Percentiles rank a stretch among this genome's conserved stretches.
Evolutionary conservation across 2,113 vertebrate species (phyloP).

Genomic region (Balaenoptera acutorostrata): DNA sequence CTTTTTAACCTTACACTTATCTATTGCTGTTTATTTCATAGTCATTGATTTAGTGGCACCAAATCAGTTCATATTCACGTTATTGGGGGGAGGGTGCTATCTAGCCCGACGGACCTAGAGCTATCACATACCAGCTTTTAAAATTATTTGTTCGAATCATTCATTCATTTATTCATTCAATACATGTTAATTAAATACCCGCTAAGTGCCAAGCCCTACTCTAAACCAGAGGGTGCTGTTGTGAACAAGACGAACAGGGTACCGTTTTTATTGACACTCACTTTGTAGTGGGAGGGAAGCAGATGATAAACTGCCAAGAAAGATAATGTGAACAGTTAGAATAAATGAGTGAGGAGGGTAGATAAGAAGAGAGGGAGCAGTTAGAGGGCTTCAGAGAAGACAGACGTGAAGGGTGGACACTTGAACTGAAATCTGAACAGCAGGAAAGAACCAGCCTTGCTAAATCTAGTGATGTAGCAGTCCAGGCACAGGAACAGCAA

Average conservation of each 20-base stretch:
- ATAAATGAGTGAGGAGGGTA: no score
- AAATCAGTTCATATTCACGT: not conserved
- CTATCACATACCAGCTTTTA: not conserved
- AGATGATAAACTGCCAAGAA: not conserved
- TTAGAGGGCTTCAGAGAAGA: not conserved
- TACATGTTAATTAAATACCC: not conserved
- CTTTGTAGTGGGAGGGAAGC: not conserved
- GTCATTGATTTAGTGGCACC: not conserved
- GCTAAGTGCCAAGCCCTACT: rapidly evolving
- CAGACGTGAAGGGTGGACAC: not conserved
- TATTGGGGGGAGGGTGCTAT: not conserved
- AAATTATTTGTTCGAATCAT: not conserved
- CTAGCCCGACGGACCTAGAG: not conserved
- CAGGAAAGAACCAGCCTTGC: not conserved
- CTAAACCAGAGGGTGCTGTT: not conserved
- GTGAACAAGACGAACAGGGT: not conserved
- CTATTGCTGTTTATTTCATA: not conserved
- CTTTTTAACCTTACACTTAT: not conserved
- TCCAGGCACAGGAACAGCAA: not conserved
- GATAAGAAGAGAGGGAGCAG: rapidly evolving
- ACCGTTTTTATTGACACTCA: rapidly evolving
- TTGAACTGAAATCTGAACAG: not conserved
- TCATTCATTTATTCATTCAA: not conserved
- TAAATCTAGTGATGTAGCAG: not conserved
- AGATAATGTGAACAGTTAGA: not conserved